Evolutionary conservation across 2,113 vertebrate genomes (phyloP), one percentile per base, ranked within the genome.

Genomic region (Eublepharis macularius): DNA sequence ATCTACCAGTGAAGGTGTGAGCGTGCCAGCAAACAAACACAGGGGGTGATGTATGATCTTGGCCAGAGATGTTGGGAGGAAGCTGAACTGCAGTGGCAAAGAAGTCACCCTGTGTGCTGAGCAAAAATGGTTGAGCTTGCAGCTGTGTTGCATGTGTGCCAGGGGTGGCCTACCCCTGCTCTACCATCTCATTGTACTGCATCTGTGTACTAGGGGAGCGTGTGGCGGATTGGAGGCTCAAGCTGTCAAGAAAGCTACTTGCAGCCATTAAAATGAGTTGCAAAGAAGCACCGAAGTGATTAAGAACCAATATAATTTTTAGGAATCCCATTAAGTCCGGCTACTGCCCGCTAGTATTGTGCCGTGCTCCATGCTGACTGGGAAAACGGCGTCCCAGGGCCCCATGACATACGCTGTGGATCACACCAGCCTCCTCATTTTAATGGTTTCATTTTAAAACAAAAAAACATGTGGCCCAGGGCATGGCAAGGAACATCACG

Each of bases 281-380:
- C 7, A 74, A 49, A 45, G 26, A 82, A 87, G 36, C 47, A 24
- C 5, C 77, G 45, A 78, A 24, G n/a, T 43, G 68, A 66, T 72
- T 79, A 57, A 79, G 51, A 57, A 76, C 39, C 39, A 45, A 14
- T 82, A 70, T 68, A 76, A 86, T 81, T 26, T 86, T 54, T 69
- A 69, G 63, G 81, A 47, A 32, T 29, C 66, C 51, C 80, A 65
- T 51, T 63, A 79, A 73, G 70, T 19, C 69, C 26, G 2, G 75
- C 45, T 43, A 34, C 51, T 73, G 60, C 41, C 66, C 12, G 1
- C 45, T 41, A 17, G 36, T 13, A 74, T 65, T 76, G 47, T 11
- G 4, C 11, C 49, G 49, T 16, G 21, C 29, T 54, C 49, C 57
- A 34, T 34, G 34, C 81, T 72, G 86, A 47, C 74, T 82, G 49